Base-by-base conservation (phyloP, 2,888 invertebrate genomes). In the Sthenelais limicola region DNA sequence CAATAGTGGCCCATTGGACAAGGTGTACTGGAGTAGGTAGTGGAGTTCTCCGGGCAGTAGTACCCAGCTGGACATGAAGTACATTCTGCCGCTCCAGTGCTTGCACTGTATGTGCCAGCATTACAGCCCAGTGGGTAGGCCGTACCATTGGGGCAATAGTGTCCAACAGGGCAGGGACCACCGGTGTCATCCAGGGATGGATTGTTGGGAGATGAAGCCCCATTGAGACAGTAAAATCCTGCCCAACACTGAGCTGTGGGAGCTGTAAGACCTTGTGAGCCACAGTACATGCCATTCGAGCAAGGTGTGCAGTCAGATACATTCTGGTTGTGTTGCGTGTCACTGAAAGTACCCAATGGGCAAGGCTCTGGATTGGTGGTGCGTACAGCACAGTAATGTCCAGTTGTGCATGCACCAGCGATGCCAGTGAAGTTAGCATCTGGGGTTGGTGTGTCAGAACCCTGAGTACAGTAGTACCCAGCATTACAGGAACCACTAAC, bases 381-480 rank as follows among this genome's bases (percentile, higher is more conserved):
- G 9, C 77, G 72, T 12, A 56, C 73, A 35, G 77, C 76, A 68
- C 86, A 86, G 77, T 80, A 86, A 68, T 80, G 79, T 21, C 86
- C 86, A n/a, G 79, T 73, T 5, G 85, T 81, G 69, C 86, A 86
- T 1, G 82, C 81, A 38, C 85, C 86, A 18, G 85, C 82, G 18
- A 74, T 77, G 4, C 85, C 85, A 12, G 80, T 81, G 73, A 77
- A 73, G 58, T 77, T 78, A n/a, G 73, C 75, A 54, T 82, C 81
- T 7, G 86, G 86, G 68, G 80, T 76, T 0, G 81, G 75, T 72
- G 81, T 81, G 72, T 76, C 81, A 2, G 86, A 83, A 0, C 81
- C 80, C 4, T 83, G 82, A 3, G 82, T 80, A 68, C 86, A 86
- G 80, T 82, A 86, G 81, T 83, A 86, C 3, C 86, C 86, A 12